Conservation (phyloP, 1,140 invertebrate genomes). For the Drosophila tristis region DNA sequence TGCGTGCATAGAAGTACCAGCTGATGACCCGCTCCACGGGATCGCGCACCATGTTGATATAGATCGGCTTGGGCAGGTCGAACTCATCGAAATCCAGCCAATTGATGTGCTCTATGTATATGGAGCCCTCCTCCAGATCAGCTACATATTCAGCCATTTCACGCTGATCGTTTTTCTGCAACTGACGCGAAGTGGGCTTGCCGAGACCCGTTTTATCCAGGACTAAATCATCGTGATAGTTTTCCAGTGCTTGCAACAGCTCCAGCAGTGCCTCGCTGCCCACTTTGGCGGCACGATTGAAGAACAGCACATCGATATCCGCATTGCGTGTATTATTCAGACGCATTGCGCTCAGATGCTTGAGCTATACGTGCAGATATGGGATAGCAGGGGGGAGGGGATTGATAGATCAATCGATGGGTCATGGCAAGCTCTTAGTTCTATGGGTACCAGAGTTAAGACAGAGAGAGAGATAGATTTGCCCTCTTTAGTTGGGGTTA, state of each 20-base stretch:
- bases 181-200: constrained; percentile 10
- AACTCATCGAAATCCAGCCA: constrained; percentile 88
- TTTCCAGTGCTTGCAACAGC: constrained; percentile 87
- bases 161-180: constrained; percentile 26
- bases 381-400: background rate
- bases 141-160: constrained; percentile 47
- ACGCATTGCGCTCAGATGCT: constrained; percentile 74
- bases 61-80: constrained; percentile 92
- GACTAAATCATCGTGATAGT: constrained; percentile 48
- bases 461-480: background rate
- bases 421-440: background rate
- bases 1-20: constrained; percentile 93
- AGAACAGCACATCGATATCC: constrained; percentile 86
- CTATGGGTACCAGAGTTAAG: background rate
- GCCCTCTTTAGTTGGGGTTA: constrained; percentile 7
- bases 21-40: constrained; percentile 95
- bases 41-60: constrained; percentile 94
- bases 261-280: constrained; percentile 95
- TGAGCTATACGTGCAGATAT: constrained; percentile 41
- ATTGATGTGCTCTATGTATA: constrained; percentile 78
- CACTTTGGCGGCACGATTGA: constrained; percentile 95
- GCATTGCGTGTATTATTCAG: constrained; percentile 92
- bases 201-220: constrained; percentile 70
- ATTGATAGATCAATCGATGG: background rate
- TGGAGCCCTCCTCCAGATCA: constrained; percentile 51